phyloP scores from a whole-genome alignment of 2,797 vertebrate genomes.

The Chiroxiphia lanceolata region DNA sequence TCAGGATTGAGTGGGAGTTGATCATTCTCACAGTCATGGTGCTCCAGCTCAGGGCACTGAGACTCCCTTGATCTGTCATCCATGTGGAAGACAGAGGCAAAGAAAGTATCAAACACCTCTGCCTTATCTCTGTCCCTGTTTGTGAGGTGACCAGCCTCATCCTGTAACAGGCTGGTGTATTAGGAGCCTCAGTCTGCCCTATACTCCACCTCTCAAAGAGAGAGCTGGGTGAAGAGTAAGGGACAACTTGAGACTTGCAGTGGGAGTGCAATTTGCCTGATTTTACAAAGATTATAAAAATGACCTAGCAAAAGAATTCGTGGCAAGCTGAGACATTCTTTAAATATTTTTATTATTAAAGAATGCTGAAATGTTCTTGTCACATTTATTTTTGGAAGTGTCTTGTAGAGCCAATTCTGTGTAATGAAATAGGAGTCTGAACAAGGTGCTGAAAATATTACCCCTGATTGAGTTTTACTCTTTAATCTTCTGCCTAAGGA shows the following conservation, averaged over 20 bases:
- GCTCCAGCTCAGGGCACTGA: neutral
- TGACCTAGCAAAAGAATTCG: neutral
- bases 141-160: neutral
- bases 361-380: neutral
- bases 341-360: neutral
- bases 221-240: neutral
- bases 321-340: neutral
- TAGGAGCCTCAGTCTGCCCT: neutral
- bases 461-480: neutral
- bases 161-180: neutral
- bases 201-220: neutral
- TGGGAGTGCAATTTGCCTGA: neutral
- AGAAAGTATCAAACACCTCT: neutral
- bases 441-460: neutral
- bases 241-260: neutral
- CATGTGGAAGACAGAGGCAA: neutral
- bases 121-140: neutral
- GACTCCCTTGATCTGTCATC: neutral
- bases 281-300: neutral
- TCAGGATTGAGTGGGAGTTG: neutral
- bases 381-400: neutral
- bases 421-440: neutral
- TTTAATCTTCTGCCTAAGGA: neutral
- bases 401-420: neutral
- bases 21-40: neutral